Percentiles rank a stretch among this genome's conserved stretches.
phyloP scores from a whole-genome alignment of 2,797 vertebrate genomes.

The Oreochromis grahami region DNA sequence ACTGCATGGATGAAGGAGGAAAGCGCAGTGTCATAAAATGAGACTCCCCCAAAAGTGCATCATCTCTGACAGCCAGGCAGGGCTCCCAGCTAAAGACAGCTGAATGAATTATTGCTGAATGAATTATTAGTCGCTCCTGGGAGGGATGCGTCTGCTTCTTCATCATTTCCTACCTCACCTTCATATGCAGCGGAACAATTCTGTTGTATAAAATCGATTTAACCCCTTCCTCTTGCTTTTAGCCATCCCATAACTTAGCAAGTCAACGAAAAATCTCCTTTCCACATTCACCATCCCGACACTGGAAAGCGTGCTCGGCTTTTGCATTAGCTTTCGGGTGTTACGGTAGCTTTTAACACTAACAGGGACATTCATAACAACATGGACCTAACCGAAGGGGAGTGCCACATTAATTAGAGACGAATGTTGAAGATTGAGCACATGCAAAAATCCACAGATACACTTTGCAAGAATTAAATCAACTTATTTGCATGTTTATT shows the following conservation, averaged over 20 bases:
- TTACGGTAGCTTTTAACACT: background rate
- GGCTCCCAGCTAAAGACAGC: background rate
- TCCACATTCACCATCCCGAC: background rate
- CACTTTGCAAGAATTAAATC: background rate
- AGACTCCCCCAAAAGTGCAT: background rate
- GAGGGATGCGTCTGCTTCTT: conserved; percentile 8
- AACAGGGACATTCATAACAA: fast-evolving
- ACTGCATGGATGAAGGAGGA: background rate
- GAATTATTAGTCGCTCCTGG: conserved; percentile 15
- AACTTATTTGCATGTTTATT: background rate
- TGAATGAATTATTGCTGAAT: conserved; percentile 21
- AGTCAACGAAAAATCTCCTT: background rate
- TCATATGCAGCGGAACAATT: background rate
- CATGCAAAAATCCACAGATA: background rate
- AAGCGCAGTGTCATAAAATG: conserved; percentile 14
- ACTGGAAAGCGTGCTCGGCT: background rate
- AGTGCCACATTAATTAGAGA: background rate
- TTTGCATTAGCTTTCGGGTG: background rate
- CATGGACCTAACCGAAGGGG: background rate
- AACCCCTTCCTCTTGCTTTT: background rate
- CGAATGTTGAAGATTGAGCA: background rate
- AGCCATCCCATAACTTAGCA: background rate
- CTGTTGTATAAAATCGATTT: background rate
- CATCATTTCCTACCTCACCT: conserved; percentile 16
- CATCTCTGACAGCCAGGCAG: conserved; percentile 4